phyloP scores from a whole-genome alignment of 2,888 invertebrate genomes.

The Chironomus riparius region DNA sequence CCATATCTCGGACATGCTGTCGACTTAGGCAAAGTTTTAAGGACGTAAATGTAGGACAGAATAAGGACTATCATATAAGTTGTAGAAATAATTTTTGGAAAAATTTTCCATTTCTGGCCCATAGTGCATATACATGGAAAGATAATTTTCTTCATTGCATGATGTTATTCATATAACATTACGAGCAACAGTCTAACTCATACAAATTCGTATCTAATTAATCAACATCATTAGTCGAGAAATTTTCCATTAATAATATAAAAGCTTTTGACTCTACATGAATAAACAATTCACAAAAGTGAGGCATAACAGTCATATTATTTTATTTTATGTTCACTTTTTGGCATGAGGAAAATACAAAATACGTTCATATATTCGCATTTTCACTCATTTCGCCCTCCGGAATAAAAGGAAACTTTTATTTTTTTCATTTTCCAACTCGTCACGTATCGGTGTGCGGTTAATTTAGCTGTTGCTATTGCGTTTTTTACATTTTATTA shows the following conservation, averaged over 20 bases:
- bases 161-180: no score
- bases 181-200: neutral
- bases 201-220: conserved; percentile 8
- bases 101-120: no score
- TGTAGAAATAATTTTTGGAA: no score
- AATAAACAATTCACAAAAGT: conserved; percentile 13
- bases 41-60: no score
- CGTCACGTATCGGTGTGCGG: conserved; percentile 24
- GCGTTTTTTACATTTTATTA: neutral
- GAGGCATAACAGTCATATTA: neutral
- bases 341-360: neutral
- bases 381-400: neutral
- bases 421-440: neutral
- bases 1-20: no score
- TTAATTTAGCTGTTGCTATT: conserved; percentile 20
- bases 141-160: no score
- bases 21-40: no score
- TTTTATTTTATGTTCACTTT: neutral
- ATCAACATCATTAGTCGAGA: conserved; percentile 24
- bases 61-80: no score
- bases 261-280: conserved; percentile 18
- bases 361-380: neutral
- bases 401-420: neutral
- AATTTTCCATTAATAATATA: conserved; percentile 24
- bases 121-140: no score